Conservation (phyloP, 2,797 vertebrate species). For the Esox lucius region DNA sequence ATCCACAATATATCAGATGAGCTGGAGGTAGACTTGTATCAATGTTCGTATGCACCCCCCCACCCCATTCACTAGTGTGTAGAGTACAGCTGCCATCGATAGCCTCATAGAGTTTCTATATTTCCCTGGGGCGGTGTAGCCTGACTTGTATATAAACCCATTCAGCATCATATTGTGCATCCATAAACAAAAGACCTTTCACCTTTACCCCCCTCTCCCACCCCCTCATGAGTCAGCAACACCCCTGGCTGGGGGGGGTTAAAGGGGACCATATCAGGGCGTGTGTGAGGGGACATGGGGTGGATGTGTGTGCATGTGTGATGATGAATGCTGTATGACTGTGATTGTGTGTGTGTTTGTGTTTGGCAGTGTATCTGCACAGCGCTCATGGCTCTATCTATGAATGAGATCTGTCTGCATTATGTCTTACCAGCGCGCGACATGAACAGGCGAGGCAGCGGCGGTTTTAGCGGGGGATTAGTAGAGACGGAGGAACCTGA, state of each 20-base stretch:
- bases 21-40: background rate
- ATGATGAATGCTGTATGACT: constrained; percentile 13
- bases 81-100: constrained; percentile 15
- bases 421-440: too few species aligned
- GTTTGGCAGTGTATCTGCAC: constrained; percentile 19
- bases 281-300: constrained; percentile 7
- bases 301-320: constrained; percentile 33
- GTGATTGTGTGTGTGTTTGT: constrained; percentile 3
- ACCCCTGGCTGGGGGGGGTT: constrained; percentile 39
- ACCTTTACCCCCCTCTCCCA: too few species aligned
- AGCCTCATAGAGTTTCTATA: constrained; percentile 17
- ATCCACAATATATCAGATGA: too few species aligned
- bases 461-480: constrained; percentile 62
- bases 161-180: constrained; percentile 38
- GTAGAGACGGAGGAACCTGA: constrained; percentile 26
- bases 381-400: background rate
- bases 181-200: too few species aligned
- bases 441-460: constrained; percentile 42
- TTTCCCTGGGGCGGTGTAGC: constrained; percentile 14
- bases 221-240: constrained; percentile 31
- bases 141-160: constrained; percentile 33
- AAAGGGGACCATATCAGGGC: constrained; percentile 40
- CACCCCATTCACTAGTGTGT: constrained; percentile 17
- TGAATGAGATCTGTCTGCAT: too few species aligned
- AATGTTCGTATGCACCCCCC: constrained; percentile 13